Base-by-base conservation (phyloP, 2,797 vertebrate genomes). In the Myotis planiceps region DNA sequence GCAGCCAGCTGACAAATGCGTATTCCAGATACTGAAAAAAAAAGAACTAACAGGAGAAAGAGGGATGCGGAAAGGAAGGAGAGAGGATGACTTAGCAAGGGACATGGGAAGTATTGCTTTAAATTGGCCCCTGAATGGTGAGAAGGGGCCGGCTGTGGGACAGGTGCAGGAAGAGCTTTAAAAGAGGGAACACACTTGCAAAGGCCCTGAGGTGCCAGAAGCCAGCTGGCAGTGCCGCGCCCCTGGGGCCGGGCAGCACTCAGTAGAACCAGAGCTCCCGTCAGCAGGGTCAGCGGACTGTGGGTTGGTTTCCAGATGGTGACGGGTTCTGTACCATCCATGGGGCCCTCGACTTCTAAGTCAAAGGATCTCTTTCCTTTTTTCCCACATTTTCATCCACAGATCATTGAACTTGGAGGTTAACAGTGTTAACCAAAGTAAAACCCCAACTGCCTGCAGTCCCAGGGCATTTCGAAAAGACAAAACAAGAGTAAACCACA, bases 201-300 rank as follows among this genome's bases (percentile, higher is more conserved):
- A 72, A 68, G 37, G 42, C n/a, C 55, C 55, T 27, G 23, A 15
- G 79, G 25, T 32, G 3, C 51, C 27, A 55, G 49, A 80, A 21
- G 49, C 39, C 76, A 69, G 2, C 42, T 14, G 55, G 45, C 13
- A 55, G 69, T 14, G 29, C 16, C 21, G 2, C 4, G 21, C 34
- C 32, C 71, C 2, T 0, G 1, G n/a, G 16, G 9, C 21, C 47
- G 1, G 9, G 10, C 1, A 16, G 27, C 55, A 10, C 19, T 45
- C 7, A 23, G 65, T 27, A 69, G 4, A 51, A 12, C 8, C 66
- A 29, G 5, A 13, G 29, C 29, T 84, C n/a, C 69, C 60, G 47
- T 6, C 6, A 1, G 15, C 71, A 49, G 34, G 45, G 5, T 10
- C 45, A 29, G 58, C 0, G 0, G 3, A 37, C n/a, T 9, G 10